Evolutionary conservation across 2,797 vertebrate species (phyloP).

Genomic region (Siniperca obscura): DNA sequence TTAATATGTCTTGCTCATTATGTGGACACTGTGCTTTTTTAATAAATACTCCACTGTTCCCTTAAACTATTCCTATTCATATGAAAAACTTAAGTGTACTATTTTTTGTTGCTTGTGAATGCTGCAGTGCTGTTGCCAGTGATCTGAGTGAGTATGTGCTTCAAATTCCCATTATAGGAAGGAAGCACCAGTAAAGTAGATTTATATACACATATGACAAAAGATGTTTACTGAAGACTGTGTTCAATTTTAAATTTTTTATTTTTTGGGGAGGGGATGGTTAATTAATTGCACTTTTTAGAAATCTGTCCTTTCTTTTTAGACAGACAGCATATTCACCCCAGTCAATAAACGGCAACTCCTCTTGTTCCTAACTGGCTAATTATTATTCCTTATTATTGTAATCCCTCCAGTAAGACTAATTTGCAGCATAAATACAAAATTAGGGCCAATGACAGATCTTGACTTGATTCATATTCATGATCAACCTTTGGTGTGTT

Average conservation of each 20-base stretch:
- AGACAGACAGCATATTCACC: not conserved
- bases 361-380: not conserved
- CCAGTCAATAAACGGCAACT: not conserved
- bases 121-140: constrained; percentile 8
- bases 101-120: constrained; percentile 21
- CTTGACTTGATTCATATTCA: not conserved
- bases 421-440: not conserved
- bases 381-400: not conserved
- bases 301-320: not conserved
- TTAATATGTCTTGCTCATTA: constrained; percentile 1
- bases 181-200: not conserved
- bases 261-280: not conserved
- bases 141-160: constrained; percentile 7
- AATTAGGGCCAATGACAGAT: not conserved
- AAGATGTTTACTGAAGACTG: constrained; percentile 20
- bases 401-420: not conserved
- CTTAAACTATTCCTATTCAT: not conserved
- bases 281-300: not conserved
- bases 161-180: not conserved
- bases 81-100: not conserved
- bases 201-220: constrained; percentile 12
- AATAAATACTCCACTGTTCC: constrained; percentile 13
- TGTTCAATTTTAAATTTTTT: not conserved
- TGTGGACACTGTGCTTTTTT: constrained; percentile 18
- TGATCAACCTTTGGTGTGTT: not conserved